Base-by-base conservation (phyloP, 1,140 invertebrate species). In the Lordiphosa mommai region DNA sequence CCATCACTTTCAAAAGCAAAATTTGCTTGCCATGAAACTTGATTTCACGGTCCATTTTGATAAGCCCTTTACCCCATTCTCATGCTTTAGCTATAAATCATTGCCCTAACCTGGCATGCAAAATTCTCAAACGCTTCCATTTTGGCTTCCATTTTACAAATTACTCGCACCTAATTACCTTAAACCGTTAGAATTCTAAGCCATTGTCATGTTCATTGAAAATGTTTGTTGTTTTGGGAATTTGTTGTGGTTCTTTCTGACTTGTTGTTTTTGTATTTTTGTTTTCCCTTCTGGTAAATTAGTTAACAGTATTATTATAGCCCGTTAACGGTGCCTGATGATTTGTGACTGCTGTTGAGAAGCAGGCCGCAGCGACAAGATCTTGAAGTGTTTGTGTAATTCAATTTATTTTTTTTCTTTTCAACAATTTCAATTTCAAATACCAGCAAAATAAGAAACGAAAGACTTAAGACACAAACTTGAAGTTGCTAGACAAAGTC, bases 281-380 rank as follows among this genome's bases (percentile, higher is more conserved):
- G 13, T 53, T 64, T 46, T 59, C 58, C 30, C 36, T 46, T 32
- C 32, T 48, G 10, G 77, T 72, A 84, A 84, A 84, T 84, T 84
- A 84, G 77, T 85, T 84, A 84, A 84, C 77, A 77, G 77, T 84
- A 85, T 77, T 72, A 63, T 84, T 66, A 61, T 77, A 57, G 57
- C 77, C 23, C 46, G 79, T 76, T 84, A 84, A 84, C 77, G 77
- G 77, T 71, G 43, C 43, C 56, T 59, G 59, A 58, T 84, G 79
- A 82, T 72, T 82, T 84, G 67, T 82, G 61, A 57, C 44, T 66
- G 61, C 60, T 66, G 23, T 38, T 59, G 48, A 64, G 53, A 73
- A 70, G 48, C 60, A 34, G 58, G 48, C 72, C 67, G 38, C 49
- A 43, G 36, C 36, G 66, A 66, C 65, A 72, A 59, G 53, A 68